Base-by-base conservation (phyloP, 2,113 vertebrate species). In the Suricata suricatta region DNA sequence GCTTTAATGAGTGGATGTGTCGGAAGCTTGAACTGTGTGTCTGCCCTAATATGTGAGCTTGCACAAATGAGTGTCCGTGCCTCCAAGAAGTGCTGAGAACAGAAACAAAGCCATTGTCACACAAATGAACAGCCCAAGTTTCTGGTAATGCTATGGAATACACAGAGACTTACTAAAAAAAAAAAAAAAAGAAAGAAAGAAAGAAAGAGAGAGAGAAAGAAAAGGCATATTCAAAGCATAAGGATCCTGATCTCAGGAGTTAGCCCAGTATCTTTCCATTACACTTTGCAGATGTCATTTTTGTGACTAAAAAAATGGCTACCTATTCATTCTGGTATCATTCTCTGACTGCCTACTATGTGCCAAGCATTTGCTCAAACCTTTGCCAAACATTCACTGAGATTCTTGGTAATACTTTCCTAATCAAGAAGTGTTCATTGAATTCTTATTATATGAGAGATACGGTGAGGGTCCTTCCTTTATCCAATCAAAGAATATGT, bases 51-150 rank as follows among this genome's bases (percentile, higher is more conserved):
- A 41, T 82, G 68, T 76, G 63, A 97, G 27, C 64, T 80, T 76
- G 41, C 1, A 5, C n/a, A 97, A 94, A 80, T 74, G 23, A 93
- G 52, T 25, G 5, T 54, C 64, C 72, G 8, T 90, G 60, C 33
- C 47, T 69, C 66, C 7, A 19, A 41, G 63, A 95, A 91, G 63
- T 31, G 19, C 16, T 50, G 23, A 85, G 44, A 90, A 86, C 94
- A 88, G 66, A 95, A 79, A 54, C 35, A 86, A 92, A 79, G 13
- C 50, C 35, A 35, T 87, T 85, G 50, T 82, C 19, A 4, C 50
- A 66, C 60, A 94, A 96, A 87, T 63, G 80, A 96, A 87, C 12
- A 84, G 44, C 47, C n/a, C 52, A 93, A 88, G 74, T 72, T 89
- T 95, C 88, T 92, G 41, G 64, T 83, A 77, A 81, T 50, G 81